Evolutionary conservation across 2,797 vertebrate genomes (phyloP), one percentile per base, ranked within the genome.

Genomic region (Yasuhikotakia modesta): DNA sequence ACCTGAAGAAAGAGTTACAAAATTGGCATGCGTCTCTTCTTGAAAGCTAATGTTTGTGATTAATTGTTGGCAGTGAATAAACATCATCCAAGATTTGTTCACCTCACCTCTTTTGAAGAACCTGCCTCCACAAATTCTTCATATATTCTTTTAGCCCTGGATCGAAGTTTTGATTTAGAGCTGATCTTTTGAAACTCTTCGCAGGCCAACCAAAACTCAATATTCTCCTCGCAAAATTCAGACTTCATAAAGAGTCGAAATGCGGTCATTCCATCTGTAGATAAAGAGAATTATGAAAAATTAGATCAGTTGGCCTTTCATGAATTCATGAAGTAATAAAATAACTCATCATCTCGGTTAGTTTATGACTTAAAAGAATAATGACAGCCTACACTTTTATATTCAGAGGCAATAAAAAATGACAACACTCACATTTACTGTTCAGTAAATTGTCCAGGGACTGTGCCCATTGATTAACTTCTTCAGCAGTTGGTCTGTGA

Each of bases 191-290:
- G 93, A 86, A 94, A 96, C 63, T 98, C 95, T 80, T 98, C 96
- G 22, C 97, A 99, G 13, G 94, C 96, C n/a, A 93, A 84, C 97
- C 97, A 99, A 87, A 99, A 99, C 86, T 99, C 96, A 0, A 99
- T 93, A 87, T 98, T 99, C 90, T 99, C 97, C 78, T 98, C 96
- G 0, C 96, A 96, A 90, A 95, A 98, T 88, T 99, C 97, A 0
- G 96, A 95, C 86, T 96, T 97, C 85, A 97, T 83, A 89, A 97
- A 99, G 79, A 95, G 87, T 27, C 83, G 90, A 73, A 98, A 98
- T 61, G 93, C 94, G 21, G 91, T 89, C 85, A 94, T 92, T 27
- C 97, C 96, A 87, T 96, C 97, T 99, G 83, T n/a, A 53, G 52
- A 55, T 22, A 11, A 52, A 66, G 16, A 2, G 35, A 5, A 22